These are phyloP conservation scores for Chloroceryle aenea DNA, from an alignment of 2,113 vertebrate species.

Conservation along the genomic window DNA sequence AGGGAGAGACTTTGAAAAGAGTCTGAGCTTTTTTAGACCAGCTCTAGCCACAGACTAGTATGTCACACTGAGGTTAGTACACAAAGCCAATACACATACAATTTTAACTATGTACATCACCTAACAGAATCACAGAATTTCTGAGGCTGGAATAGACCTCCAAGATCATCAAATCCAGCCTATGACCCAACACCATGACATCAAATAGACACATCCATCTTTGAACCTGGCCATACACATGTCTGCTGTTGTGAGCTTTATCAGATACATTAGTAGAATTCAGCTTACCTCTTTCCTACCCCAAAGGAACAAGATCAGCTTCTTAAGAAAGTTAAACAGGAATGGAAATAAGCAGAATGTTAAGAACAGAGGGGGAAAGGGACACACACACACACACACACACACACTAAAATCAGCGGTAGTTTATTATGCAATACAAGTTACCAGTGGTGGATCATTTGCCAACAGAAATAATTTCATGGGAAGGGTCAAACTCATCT, in stretches of 20 bases:
- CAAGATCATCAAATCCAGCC: too few relatives aligned
- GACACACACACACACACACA: too few relatives aligned
- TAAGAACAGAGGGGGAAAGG: neutral
- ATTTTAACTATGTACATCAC: neutral
- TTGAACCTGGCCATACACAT: neutral
- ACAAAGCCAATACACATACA: neutral
- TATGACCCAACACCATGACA: too few relatives aligned
- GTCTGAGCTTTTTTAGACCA: neutral
- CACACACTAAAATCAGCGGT: neutral
- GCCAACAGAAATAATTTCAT: neutral
- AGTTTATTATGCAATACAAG: neutral
- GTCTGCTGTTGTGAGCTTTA: neutral
- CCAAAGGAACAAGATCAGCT: neutral
- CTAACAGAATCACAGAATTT: neutral
- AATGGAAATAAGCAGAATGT: neutral
- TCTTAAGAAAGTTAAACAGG: neutral
- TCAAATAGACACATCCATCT: neutral
- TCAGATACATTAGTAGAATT: neutral
- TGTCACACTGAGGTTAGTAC: neutral
- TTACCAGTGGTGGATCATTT: neutral
- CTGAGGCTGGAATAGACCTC: too few relatives aligned
- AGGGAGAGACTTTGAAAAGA: neutral
- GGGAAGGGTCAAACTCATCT: neutral
- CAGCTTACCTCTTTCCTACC: neutral
- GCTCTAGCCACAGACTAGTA: neutral